Conservation (phyloP, 2,113 vertebrate species). For the Chunga burmeisteri region DNA sequence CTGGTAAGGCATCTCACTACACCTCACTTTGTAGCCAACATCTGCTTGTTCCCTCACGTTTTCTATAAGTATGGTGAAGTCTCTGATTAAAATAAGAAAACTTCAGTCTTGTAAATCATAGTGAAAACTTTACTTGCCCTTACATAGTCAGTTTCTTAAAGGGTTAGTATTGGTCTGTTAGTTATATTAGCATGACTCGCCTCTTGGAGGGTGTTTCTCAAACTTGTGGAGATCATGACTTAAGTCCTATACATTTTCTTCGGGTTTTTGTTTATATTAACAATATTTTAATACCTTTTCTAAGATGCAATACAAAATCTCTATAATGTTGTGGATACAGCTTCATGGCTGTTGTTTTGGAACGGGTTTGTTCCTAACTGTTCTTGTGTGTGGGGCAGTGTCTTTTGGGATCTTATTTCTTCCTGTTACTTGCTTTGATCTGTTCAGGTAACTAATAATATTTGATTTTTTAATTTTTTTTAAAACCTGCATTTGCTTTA, state of each 20-base stretch:
- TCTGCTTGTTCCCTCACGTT: background rate
- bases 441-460: background rate
- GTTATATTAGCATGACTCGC: background rate
- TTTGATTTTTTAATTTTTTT: background rate
- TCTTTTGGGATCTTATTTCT: background rate
- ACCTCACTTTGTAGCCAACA: background rate
- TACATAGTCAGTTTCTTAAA: background rate
- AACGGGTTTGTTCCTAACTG: background rate
- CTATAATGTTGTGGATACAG: background rate
- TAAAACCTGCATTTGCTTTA: background rate
- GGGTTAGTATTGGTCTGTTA: background rate
- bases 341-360: background rate
- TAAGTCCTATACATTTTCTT: background rate
- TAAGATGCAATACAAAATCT: background rate
- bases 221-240: background rate
- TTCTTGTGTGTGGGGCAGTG: background rate
- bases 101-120: background rate
- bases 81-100: background rate
- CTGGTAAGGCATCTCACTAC: background rate
- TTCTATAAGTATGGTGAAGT: fast-evolving
- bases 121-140: background rate
- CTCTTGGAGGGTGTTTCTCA: background rate
- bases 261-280: background rate
- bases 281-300: background rate
- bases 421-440: background rate